Evolutionary conservation across 2,797 vertebrate species (phyloP).

Genomic region (Odontamblyopus rebecca): DNA sequence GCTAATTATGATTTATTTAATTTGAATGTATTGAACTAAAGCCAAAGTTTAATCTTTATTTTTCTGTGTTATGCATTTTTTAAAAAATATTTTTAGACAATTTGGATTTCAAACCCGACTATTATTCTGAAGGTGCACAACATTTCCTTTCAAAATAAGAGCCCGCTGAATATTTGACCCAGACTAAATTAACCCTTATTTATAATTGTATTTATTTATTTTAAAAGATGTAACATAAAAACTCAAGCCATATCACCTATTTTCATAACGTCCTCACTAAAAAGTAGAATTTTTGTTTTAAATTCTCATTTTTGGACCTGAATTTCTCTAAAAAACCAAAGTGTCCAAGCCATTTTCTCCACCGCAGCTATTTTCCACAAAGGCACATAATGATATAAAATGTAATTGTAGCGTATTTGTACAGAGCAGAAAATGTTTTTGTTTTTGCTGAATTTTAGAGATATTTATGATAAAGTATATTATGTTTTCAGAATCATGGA

Average conservation of each 20-base stretch:
- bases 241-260: conserved; percentile 53
- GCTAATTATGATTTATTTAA: too few species aligned
- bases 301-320: too few species aligned
- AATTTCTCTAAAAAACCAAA: conserved; percentile 33
- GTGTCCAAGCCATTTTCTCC: conserved; percentile 40
- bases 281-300: too few species aligned
- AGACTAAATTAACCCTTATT: conserved; percentile 6
- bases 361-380: conserved; percentile 34
- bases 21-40: too few species aligned
- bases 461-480: conserved; percentile 19
- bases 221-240: conserved; percentile 7
- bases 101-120: too few species aligned
- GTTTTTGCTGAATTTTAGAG: conserved; percentile 19
- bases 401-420: conserved; percentile 40
- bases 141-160: too few species aligned
- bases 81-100: too few species aligned
- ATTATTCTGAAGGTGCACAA: too few species aligned
- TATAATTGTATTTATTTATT: conserved; percentile 42
- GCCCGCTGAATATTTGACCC: too few species aligned
- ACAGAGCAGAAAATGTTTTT: conserved; percentile 29
- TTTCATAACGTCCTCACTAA: not conserved
- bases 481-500: conserved; percentile 15
- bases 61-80: too few species aligned
- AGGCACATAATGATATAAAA: not conserved
- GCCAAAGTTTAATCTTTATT: too few species aligned